A percentile compares a stretch with the other conserved stretches of the same genome.
phyloP scores from a whole-genome alignment of 2,888 invertebrate genomes.

The Timema podura region DNA sequence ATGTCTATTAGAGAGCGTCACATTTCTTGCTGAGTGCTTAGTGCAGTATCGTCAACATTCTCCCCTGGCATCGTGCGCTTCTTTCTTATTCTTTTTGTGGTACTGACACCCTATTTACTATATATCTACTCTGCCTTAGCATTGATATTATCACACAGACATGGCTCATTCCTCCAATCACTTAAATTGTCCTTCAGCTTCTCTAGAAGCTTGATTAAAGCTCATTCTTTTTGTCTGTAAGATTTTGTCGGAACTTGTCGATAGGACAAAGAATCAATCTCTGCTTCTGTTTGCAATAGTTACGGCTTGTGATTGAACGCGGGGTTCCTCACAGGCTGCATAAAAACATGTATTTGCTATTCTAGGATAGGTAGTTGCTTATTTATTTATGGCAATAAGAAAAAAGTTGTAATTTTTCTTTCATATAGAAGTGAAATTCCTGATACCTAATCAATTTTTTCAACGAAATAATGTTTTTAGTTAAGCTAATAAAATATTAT shows the following conservation, averaged over 20 bases:
- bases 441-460: no score
- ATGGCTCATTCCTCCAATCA: background rate
- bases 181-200: background rate
- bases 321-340: no score
- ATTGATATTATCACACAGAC: background rate
- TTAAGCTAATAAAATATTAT: no score
- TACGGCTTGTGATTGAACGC: no score
- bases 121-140: background rate
- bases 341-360: no score
- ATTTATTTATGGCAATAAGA: no score
- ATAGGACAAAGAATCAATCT: no score
- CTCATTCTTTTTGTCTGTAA: background rate
- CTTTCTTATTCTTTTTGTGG: background rate
- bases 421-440: no score
- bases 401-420: no score
- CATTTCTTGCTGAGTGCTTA: conserved; percentile 6
- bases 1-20: background rate
- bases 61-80: background rate
- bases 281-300: no score
- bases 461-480: no score
- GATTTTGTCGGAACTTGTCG: background rate
- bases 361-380: no score
- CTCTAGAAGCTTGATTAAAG: conserved; percentile 4
- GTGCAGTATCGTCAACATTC: background rate
- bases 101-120: conserved; percentile 1